Evolutionary conservation across 2,113 vertebrate species (phyloP), one percentile per base, ranked within the genome.

Genomic region (Eclectus roratus): DNA sequence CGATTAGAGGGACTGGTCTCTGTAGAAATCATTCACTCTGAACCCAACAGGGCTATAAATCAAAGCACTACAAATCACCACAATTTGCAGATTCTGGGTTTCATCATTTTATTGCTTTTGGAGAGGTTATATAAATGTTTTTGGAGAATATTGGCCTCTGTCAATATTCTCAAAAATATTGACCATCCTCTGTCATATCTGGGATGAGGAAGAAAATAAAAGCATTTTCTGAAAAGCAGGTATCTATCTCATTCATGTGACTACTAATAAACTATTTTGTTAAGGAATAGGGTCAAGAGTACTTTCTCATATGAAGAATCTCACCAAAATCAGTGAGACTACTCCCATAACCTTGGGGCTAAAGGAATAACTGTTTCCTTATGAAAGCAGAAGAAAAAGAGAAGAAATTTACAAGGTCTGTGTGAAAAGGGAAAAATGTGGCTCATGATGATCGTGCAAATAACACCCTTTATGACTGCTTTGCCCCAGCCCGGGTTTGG

Each of bases 1-100:
- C 71, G 95, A 96, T 96, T 97, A 97, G 95, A 96, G 95, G 91
- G 92, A 91, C 96, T 94, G 93, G 94, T 95, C 94, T 97, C 94
- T 88, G 94, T 95, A 96, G 93, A 96, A 95, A 91, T 96, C 82
- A 94, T 96, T 96, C 95, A 84, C 80, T 95, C 96, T 89, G 91
- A 97, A 89, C 97, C 94, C 92, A 92, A 80, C 72, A 91, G 91
- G 88, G 88, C 93, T 93, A 77, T 96, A 96, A 96, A 97, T 97
- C 95, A 96, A 91, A 84, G 87, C 66, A 55, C 66, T 96, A 96
- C 96, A 96, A 96, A 88, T 96, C 96, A 94, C 89, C 56, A 89
- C 91, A 89, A 85, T 91, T 89, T 94, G 61, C 80, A 85, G 93
- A 96, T 89, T 91, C 80, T 53, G 49, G 37, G 83, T 92, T 97